Base-by-base conservation (phyloP, 2,797 vertebrate species). In the Dendrocincla fuliginosa region DNA sequence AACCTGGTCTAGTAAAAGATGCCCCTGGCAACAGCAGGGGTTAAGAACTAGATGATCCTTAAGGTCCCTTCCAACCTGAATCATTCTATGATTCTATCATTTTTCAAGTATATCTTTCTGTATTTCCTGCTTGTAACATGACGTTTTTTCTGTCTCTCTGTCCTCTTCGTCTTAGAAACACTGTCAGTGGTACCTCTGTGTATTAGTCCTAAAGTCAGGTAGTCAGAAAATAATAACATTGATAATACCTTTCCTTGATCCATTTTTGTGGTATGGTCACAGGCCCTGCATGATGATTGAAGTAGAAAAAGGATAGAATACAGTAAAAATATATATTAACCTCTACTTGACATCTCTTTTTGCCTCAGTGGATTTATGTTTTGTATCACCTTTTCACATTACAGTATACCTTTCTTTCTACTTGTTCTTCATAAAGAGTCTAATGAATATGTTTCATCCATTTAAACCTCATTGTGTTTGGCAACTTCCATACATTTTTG, bases 41-140 rank as follows among this genome's bases (percentile, higher is more conserved):
- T 5, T 2, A 70, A 57, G n/a, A 57, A 64, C 4, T 7, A 23
- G 10, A 3, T 33, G 12, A 32, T 47, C 14, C 65, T 59, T 32
- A 28, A 46, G 6, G 6, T 16, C 7, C 8, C 44, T 52, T 64
- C 24, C 24, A 50, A 57, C 49, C 5, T 37, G 39, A 71, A 13
- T 7, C 12, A 6, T 35, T 60, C 59, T 35, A 35, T 49, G 46
- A 49, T 49, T 71, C 24, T 8, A 3, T 32, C 33, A 16, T 30
- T 87, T 86, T 64, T 44, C 56, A 80, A 5, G 16, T 64, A 14
- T 2, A 6, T 10, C 11, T 71, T 27, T 75, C 41, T 61, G 19
- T n/a, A 60, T 49, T 84, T 37, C 10, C 20, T 28, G 6, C 17
- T 52, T 60, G 8, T 22, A n/a, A 24, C 13, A 22, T 0, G 1